Evolutionary conservation across 2,888 invertebrate genomes (phyloP).

Genomic region (Drosophila paucipuncta): DNA sequence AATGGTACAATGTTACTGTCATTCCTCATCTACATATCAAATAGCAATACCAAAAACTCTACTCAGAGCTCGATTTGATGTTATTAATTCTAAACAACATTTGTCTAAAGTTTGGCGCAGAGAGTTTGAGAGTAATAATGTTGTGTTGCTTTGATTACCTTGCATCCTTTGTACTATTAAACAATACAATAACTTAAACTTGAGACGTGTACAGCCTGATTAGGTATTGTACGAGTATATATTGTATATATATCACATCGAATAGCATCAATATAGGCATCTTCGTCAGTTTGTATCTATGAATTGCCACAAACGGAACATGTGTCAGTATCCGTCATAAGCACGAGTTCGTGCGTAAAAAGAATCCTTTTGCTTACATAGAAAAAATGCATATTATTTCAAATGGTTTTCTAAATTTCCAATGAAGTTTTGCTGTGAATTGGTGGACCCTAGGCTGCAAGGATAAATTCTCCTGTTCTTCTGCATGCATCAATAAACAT

Average conservation of each 20-base stretch:
- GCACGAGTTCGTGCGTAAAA: too few relatives aligned
- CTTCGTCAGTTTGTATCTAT: too few relatives aligned
- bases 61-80: background rate
- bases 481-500: too few relatives aligned
- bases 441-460: background rate
- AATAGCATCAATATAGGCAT: too few relatives aligned
- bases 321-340: too few relatives aligned
- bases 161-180: background rate
- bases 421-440: background rate
- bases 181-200: background rate
- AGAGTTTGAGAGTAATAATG: background rate
- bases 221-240: too few relatives aligned
- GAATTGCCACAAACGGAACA: too few relatives aligned
- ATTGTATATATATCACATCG: too few relatives aligned
- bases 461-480: too few relatives aligned
- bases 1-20: constrained; percentile 33
- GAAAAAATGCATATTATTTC: background rate
- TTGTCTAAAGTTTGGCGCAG: background rate
- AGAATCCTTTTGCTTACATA: too few relatives aligned
- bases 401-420: background rate
- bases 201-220: background rate
- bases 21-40: background rate
- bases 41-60: background rate
- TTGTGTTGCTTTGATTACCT: background rate
- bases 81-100: background rate